phyloP scores from a whole-genome alignment of 2,113 vertebrate species.

The western clawed frog (Xenopus tropicalis) region DNA sequence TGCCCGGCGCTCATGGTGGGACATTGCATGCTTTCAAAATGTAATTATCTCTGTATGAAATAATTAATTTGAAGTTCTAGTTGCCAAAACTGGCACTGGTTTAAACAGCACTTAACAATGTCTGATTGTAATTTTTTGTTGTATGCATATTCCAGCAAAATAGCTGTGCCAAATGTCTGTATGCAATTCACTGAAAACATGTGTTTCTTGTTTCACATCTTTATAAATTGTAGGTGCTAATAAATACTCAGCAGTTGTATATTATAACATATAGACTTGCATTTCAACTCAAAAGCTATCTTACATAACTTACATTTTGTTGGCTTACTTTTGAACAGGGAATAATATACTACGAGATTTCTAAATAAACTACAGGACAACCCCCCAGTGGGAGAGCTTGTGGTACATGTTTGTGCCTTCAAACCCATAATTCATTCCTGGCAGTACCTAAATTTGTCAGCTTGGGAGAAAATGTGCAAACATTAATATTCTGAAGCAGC shows the following conservation, averaged over 20 bases:
- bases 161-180: constrained; percentile 5
- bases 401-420: too few species aligned
- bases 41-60: neutral
- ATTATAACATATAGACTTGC: neutral
- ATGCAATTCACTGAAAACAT: constrained; percentile 48
- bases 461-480: too few species aligned
- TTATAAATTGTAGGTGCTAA: constrained; percentile 7
- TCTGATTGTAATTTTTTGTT: neutral
- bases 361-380: too few species aligned
- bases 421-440: too few species aligned
- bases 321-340: too few species aligned
- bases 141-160: constrained; percentile 8
- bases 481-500: too few species aligned
- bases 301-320: too few species aligned
- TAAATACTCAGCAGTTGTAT: neutral
- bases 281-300: too few species aligned
- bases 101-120: neutral
- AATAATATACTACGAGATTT: too few species aligned
- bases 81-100: neutral
- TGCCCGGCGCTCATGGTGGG: neutral
- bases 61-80: neutral
- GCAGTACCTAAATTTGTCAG: too few species aligned
- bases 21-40: neutral
- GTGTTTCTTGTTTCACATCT: constrained; percentile 54
- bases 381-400: too few species aligned